Conservation (phyloP, 2,113 vertebrate species). For the Hyla sarda region DNA sequence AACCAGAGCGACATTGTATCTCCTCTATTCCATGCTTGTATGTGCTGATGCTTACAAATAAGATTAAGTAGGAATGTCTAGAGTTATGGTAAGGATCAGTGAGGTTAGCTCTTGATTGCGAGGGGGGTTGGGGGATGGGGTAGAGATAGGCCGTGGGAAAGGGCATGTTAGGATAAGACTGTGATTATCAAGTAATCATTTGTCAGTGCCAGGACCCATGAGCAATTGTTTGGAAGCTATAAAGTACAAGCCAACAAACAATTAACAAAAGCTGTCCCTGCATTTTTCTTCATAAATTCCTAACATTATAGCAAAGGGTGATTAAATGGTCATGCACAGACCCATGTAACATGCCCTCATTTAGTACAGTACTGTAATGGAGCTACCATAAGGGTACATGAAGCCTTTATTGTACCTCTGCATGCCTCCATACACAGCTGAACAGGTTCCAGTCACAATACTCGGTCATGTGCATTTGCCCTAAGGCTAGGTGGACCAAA, state of each 20-base stretch:
- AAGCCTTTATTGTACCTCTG: too few relatives aligned
- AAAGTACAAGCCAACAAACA: not conserved
- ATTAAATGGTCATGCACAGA: too few relatives aligned
- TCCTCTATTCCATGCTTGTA: not conserved
- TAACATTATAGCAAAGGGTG: not conserved
- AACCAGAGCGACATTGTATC: not conserved
- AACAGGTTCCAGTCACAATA: too few relatives aligned
- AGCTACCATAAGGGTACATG: not conserved
- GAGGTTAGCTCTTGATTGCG: not conserved
- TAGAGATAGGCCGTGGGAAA: slow-evolving; percentile 9
- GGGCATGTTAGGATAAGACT: slow-evolving; percentile 7
- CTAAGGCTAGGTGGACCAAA: too few relatives aligned
- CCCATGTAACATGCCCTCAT: not conserved
- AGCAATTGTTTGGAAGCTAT: slow-evolving; percentile 3
- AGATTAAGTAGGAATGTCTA: not conserved
- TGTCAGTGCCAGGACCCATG: not conserved
- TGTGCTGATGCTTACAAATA: not conserved
- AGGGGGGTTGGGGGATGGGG: not conserved
- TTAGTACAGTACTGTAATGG: not conserved
- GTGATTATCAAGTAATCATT: not conserved
- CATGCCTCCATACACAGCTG: too few relatives aligned
- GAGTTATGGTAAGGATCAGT: not conserved
- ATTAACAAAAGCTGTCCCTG: not conserved
- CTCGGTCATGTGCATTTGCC: too few relatives aligned
- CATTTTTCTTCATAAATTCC: not conserved